phyloP scores from a whole-genome alignment of 2,113 vertebrate species.

The Zingel zingel region DNA sequence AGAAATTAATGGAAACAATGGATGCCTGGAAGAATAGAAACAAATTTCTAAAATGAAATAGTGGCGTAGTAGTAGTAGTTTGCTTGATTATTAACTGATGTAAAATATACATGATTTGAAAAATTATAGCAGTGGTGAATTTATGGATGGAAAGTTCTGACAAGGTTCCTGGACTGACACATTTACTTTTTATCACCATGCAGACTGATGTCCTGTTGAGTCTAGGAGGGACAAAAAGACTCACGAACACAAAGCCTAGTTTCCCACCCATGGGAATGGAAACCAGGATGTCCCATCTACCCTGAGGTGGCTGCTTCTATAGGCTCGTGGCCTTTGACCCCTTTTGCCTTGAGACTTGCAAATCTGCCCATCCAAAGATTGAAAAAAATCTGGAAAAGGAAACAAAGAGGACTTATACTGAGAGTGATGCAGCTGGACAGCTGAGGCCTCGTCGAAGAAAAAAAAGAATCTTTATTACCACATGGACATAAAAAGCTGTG shows the following conservation, averaged over 20 bases:
- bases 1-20: background rate
- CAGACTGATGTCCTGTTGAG: slow-evolving; percentile 68
- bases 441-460: slow-evolving; percentile 68
- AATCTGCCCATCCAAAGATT: slow-evolving; percentile 59
- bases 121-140: background rate
- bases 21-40: background rate
- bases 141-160: background rate
- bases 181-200: slow-evolving; percentile 43
- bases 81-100: background rate
- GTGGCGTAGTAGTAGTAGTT: too few species aligned
- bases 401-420: slow-evolving; percentile 78
- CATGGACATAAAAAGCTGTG: slow-evolving; percentile 41
- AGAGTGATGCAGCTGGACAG: slow-evolving; percentile 73
- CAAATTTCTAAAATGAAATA: background rate
- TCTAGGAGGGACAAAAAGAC: slow-evolving; percentile 47
- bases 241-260: slow-evolving; percentile 55
- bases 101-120: background rate
- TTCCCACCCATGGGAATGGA: slow-evolving; percentile 53
- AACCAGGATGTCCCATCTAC: slow-evolving; percentile 66
- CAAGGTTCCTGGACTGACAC: slow-evolving; percentile 17
- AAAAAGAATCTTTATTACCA: slow-evolving; percentile 69
- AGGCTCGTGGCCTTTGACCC: slow-evolving; percentile 72
- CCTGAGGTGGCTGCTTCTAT: slow-evolving; percentile 62
- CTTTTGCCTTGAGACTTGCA: slow-evolving; percentile 65
- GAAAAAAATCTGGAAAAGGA: slow-evolving; percentile 51